Evolutionary conservation across 2,113 vertebrate genomes (phyloP), one percentile per base, ranked within the genome.

Genomic region (Microtus oregoni): DNA sequence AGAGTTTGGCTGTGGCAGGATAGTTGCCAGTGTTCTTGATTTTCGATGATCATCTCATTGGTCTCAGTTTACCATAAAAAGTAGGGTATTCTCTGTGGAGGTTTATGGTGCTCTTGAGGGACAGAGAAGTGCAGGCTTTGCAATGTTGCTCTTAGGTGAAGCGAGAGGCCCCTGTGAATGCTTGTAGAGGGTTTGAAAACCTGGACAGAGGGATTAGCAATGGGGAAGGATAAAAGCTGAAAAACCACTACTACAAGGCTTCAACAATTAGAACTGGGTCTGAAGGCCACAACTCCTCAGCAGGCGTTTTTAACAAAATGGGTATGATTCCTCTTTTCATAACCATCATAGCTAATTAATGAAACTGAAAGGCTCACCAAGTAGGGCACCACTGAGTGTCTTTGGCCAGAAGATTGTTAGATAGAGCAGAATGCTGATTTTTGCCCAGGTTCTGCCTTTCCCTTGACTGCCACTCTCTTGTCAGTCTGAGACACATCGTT

Each of bases 101-200:
- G 32, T 15, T 47, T 22, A 0, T 3, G 6, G 47, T 61, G 19
- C 44, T 90, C 8, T 26, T 68, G 24, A 79, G 61, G 70, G 85
- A 32, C 0, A 0, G 1, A 2, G 55, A 70, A 77, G 26, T 1
- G 0, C 3, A 4, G n/a, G 10, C 15, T 4, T 4, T 55, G 7
- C 7, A 14, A 58, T 76, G 12, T 2, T 65, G 19, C 44, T 41
- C 50, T 13, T 52, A 30, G 73, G 55, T 63, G 19, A 41, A 52
- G 17, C 3, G 0, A 8, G 9, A 5, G 65, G 65, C 8, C 30
- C 0, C 67, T 19, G 2, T 20, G 30, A 95, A 10, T 82, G 78
- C 22, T 11, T 67, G 82, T 70, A n/a, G 50, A 22, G 78, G 75
- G 38, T 79, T 78, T 85, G 35, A 95, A 89, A 83, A 63, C 28